Conservation (phyloP, 2,888 invertebrate genomes). For the Blastobasis lacticolella region DNA sequence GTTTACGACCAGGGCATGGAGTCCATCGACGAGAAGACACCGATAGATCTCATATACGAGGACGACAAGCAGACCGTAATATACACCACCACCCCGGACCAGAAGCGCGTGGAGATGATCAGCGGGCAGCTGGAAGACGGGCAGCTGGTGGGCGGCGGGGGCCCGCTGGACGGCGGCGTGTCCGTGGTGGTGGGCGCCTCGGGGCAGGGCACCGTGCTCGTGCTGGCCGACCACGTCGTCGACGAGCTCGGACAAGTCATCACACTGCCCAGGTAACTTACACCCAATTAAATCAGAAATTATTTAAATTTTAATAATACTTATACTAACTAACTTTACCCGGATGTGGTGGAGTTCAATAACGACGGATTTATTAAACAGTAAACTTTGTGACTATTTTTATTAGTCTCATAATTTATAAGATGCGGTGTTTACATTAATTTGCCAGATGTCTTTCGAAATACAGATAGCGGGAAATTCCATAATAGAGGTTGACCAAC, state of each 20-base stretch:
- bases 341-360: too few species aligned
- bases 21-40: constrained; percentile 78
- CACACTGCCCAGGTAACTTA: constrained; percentile 76
- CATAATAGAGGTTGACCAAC: constrained; percentile 12
- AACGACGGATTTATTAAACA: too few species aligned
- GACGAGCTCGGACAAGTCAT: constrained; percentile 80
- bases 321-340: too few species aligned
- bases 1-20: constrained; percentile 68
- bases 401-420: constrained; percentile 35
- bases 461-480: constrained; percentile 43
- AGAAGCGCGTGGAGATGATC: constrained; percentile 86
- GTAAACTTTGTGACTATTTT: constrained; percentile 13
- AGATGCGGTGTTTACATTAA: constrained; percentile 35
- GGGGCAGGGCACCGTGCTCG: constrained; percentile 77
- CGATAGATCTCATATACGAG: constrained; percentile 88
- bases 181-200: constrained; percentile 56
- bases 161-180: constrained; percentile 66
- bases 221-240: constrained; percentile 81
- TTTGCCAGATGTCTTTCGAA: constrained; percentile 32
- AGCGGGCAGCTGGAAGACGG: constrained; percentile 78
- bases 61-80: constrained; percentile 90
- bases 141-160: constrained; percentile 68
- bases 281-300: not conserved
- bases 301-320: too few species aligned
- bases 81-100: constrained; percentile 85